Base-by-base conservation (phyloP, 2,113 vertebrate genomes). In the Lepisosteus osseus region DNA sequence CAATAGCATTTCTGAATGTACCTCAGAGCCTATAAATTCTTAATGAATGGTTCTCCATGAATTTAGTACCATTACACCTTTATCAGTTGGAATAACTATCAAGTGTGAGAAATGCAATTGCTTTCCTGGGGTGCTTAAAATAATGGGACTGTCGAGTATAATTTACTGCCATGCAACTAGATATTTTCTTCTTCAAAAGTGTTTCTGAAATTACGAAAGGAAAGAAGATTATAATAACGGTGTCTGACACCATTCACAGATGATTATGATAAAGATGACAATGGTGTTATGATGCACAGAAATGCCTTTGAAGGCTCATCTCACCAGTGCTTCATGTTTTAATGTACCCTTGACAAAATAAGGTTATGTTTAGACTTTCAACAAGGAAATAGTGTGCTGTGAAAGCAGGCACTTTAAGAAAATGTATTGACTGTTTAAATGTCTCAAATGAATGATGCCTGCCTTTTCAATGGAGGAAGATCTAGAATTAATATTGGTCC, bases 1-100 rank as follows among this genome's bases (percentile, higher is more conserved):
- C 80, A 86, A 80, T 82, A 81, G 79, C 62, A 61, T 77, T 82
- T 85, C 83, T 57, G 42, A 68, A 75, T 82, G 75, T 78, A 72
- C 78, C 72, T 79, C 74, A 74, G 76, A 76, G 86, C 73, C 65
- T 68, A 84, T 84, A 82, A 80, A 86, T 86, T 85, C 78, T 78
- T 80, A 78, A 84, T 79, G 77, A 64, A 68, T 73, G 75, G 78
- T 71, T 71, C 76, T 61, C 11, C 69, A 78, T 80, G 75, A 76
- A 74, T 77, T 77, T 78, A 76, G 83, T 69, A 76, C 78, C 45
- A 70, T 67, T 76, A 78, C 78, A 74, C 69, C 78, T 81, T 79
- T 79, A 85, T 84, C 81, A 82, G 80, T 67, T 56, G 74, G 57
- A 70, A 76, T 72, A 43, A 57, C 70, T 66, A 74, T n/a, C 47